Evolutionary conservation across 2,113 vertebrate species (phyloP), one percentile per base, ranked within the genome.

Genomic region (Sterna hirundo): DNA sequence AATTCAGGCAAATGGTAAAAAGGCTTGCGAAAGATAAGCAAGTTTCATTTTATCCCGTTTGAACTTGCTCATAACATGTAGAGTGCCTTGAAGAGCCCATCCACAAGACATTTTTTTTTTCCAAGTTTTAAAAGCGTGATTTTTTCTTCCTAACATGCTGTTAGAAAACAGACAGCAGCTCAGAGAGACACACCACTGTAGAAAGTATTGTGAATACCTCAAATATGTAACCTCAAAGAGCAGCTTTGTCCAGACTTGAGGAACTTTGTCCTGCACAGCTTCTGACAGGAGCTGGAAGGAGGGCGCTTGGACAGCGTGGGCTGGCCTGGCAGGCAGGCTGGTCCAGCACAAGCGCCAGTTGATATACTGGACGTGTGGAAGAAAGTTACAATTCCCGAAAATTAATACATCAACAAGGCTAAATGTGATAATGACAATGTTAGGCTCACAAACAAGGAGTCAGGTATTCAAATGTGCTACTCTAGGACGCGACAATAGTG

Each of bases 231-330:
- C 15, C 32, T 70, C 9, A 2, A 70, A 49, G 78, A 71, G 27
- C 32, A 49, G 32, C 51, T 65, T 71, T 76, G 26, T 71, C 46
- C 46, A 44, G 51, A 42, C 16, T 52, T 44, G 29, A 25, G 11
- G 18, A 54, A 40, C 10, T 68, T 74, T 46, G 7, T n/a, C 25
- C 11, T n/a, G 3, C 14, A 6, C 15, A 34, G 26, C n/a, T 77
- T 78, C 27, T 42, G 64, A 38, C 8, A 46, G 34, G 13, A 60
- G 27, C 46, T 40, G 46, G 51, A 44, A 47, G 51, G 46, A 44
- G 3, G 6, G 19, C n/a, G 2, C 13, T 10, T n/a, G 36, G 22
- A 23, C 1, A 1, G 16, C 1, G 2, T 29, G 4, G 3, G 7
- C 25, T 52, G 54, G 8, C 20, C 29, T 46, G n/a, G 30, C 18